Percentiles rank a stretch among this genome's conserved stretches.
These are phyloP conservation scores for Spea bombifrons DNA, from an alignment of 2,113 vertebrate genomes.

Conservation along the genomic window DNA sequence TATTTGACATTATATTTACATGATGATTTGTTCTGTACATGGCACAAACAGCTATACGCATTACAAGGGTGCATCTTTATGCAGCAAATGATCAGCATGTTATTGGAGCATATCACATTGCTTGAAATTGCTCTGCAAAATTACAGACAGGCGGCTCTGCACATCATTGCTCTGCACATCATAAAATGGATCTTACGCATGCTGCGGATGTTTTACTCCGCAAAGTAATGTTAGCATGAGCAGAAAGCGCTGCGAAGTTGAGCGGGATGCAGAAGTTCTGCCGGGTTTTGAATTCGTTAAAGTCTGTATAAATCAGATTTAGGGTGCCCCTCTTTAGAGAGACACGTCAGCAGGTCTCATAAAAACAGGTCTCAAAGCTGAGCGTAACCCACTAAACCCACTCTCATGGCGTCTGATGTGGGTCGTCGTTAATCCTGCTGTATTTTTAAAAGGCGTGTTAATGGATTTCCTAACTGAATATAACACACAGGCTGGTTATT, in stretches of 20 bases:
- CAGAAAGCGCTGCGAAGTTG: background rate
- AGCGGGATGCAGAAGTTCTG: constrained; percentile 1
- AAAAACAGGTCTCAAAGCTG: too few relatives aligned
- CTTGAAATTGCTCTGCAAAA: constrained; percentile 17
- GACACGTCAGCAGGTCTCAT: too few relatives aligned
- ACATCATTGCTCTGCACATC: background rate
- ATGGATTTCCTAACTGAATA: too few relatives aligned
- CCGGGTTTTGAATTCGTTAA: too few relatives aligned
- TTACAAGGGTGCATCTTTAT: background rate
- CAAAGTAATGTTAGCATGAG: background rate
- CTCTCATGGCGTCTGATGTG: too few relatives aligned
- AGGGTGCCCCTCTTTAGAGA: too few relatives aligned
- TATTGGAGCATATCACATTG: background rate
- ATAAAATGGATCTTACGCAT: constrained; percentile 1
- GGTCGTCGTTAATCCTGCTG: too few relatives aligned
- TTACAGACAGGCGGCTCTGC: constrained; percentile 8
- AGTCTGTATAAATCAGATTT: too few relatives aligned
- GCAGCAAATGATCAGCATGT: background rate
- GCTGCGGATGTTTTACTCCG: background rate
- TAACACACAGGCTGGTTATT: background rate
- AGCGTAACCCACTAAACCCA: too few relatives aligned
- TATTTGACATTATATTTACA: too few relatives aligned
- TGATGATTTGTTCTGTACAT: background rate
- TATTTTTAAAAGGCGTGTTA: too few relatives aligned
- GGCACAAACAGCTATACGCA: background rate